Conservation (phyloP, 2,797 vertebrate species). For the Diglossa cyanea region DNA sequence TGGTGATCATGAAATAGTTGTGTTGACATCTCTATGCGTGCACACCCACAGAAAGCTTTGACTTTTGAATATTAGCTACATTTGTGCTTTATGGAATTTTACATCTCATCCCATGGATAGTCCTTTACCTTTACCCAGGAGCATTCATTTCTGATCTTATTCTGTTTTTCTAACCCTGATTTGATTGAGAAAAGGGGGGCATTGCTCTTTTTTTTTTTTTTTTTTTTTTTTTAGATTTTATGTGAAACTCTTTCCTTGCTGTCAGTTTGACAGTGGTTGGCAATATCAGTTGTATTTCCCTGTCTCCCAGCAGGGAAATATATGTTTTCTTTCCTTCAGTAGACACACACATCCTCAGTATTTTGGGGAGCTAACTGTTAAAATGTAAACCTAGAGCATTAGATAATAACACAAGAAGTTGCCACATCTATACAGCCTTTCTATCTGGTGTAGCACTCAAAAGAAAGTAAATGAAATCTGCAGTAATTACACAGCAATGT, state of each 20-base stretch:
- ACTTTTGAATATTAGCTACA: constrained; percentile 43
- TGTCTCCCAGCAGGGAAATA: not conserved
- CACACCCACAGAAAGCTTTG: constrained; percentile 50
- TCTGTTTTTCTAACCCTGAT: not conserved
- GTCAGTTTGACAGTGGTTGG: not conserved
- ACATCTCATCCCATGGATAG: not conserved
- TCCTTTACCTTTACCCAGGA: not conserved
- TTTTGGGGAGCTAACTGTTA: not conserved
- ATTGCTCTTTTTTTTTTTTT: too few species aligned
- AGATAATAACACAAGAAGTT: not conserved
- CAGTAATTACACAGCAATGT: constrained; percentile 7
- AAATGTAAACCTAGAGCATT: not conserved
- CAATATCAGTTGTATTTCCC: not conserved
- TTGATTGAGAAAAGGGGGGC: not conserved
- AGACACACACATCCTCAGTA: not conserved
- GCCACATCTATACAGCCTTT: not conserved
- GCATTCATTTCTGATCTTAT: not conserved
- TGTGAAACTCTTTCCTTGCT: not conserved
- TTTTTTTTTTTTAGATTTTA: not conserved
- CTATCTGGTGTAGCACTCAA: not conserved
- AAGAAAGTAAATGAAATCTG: not conserved
- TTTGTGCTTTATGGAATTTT: constrained; percentile 41
- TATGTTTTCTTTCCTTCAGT: not conserved
- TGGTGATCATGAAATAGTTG: constrained; percentile 69
- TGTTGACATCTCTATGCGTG: constrained; percentile 57